Evolutionary conservation across 1,140 invertebrate genomes (phyloP), one percentile per base, ranked within the genome.

Genomic region (Neodiprion lecontei): DNA sequence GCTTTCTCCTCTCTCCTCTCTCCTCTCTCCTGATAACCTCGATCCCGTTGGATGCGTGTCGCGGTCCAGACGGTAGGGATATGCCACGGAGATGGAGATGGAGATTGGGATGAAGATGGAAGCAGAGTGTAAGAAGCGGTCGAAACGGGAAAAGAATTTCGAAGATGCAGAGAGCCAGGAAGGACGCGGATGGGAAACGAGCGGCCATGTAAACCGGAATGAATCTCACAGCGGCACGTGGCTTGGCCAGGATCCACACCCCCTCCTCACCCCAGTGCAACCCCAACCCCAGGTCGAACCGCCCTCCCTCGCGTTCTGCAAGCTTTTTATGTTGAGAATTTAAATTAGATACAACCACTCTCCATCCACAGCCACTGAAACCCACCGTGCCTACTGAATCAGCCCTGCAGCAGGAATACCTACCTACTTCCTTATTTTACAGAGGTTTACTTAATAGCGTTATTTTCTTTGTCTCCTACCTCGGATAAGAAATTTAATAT

Each of bases 161-260:
- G 65, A 73, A 77, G 74, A 75, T 69, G 78, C 71, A 69, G 79
- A 77, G 77, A 75, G 78, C 75, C 14, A 69, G 74, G 75, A 17
- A 17, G 66, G 78, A 76, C 77, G 77, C 48, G 74, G 75, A 75
- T 21, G 66, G 47, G 78, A 75, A 82, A 75, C 75, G 78, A 81
- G 78, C 77, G 81, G 79, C 79, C 81, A 81, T 83, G 83, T 84
- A 83, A 81, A 82, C 80, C 79, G 81, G 83, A 84, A 84, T 84
- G 83, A 84, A 84, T 84, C 83, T 84, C 81, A 79, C 76, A 83
- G 82, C 82, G 82, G 83, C 83, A 84, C 83, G 83, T 84, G 83
- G 83, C 82, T 84, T 84, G 83, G 83, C 83, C 82, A 70, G 82
- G 81, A 84, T 84, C 83, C 83, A 84, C 81, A 76, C 83, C 79